phyloP scores from a whole-genome alignment of 2,113 vertebrate genomes.

The Festucalex cinctus region DNA sequence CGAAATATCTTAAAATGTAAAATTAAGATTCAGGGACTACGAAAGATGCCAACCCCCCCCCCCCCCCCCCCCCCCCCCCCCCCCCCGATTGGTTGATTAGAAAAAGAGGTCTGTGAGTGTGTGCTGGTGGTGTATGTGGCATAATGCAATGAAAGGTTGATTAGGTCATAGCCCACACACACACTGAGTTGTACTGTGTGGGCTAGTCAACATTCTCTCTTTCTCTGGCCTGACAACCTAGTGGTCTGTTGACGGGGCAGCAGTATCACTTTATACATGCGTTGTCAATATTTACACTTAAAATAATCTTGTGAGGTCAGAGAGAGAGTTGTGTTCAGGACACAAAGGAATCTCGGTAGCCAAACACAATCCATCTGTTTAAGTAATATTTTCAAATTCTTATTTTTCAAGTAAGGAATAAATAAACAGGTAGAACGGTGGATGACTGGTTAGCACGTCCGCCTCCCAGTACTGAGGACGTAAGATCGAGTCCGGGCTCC shows the following conservation, averaged over 20 bases:
- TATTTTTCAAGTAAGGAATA: no score
- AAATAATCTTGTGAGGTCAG: neutral
- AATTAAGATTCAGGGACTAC: neutral
- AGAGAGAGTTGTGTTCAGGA: neutral
- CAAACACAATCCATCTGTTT: neutral
- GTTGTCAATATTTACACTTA: no score
- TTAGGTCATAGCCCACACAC: constrained; percentile 6
- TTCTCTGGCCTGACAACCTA: neutral
- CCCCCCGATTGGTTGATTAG: neutral
- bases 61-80: no score
- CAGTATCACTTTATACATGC: neutral
- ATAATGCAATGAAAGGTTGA: constrained; percentile 2
- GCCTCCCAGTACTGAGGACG: no score
- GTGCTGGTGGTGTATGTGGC: constrained; percentile 1
- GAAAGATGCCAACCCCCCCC: neutral
- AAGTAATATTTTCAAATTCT: neutral
- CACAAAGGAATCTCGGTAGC: neutral
- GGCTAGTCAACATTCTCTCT: neutral
- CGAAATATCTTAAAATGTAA: neutral
- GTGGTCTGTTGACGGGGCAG: neutral
- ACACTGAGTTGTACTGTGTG: constrained; percentile 4
- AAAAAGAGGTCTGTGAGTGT: neutral
- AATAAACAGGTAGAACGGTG: no score
- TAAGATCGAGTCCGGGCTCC: no score
- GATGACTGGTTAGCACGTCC: no score